Percentiles rank a stretch among this genome's conserved stretches.
Conservation (phyloP, 37 sponge, comb jelly and placozoan genomes). For the Axinella damicornis region DNA sequence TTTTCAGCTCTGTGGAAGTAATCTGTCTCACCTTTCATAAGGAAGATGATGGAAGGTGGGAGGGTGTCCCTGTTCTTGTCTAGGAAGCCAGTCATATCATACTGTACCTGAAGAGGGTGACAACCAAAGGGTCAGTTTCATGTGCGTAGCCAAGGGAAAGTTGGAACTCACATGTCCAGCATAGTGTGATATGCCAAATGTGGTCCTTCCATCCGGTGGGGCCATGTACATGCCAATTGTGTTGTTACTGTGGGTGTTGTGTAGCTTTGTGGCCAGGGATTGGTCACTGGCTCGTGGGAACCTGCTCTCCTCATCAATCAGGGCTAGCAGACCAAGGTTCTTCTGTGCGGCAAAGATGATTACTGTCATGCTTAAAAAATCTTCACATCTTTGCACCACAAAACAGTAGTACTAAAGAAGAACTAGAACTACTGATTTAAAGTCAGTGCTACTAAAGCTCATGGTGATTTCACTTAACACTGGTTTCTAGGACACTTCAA, state of each 20-base stretch:
- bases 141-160: background rate
- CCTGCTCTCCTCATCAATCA: slow-evolving; percentile 78
- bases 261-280: slow-evolving; percentile 67
- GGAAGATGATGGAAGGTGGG: slow-evolving; percentile 27
- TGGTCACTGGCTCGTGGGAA: slow-evolving; percentile 85
- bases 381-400: no score
- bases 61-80: slow-evolving; percentile 88
- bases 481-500: no score
- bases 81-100: slow-evolving; percentile 75
- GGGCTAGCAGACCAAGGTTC: slow-evolving; percentile 68
- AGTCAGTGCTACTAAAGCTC: no score
- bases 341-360: slow-evolving; percentile 56
- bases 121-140: background rate
- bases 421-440: no score
- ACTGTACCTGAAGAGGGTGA: slow-evolving; percentile 67
- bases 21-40: slow-evolving; percentile 50
- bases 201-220: slow-evolving; percentile 65
- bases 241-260: slow-evolving; percentile 60
- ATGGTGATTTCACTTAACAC: no score
- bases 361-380: no score
- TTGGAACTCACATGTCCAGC: slow-evolving; percentile 71
- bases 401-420: no score
- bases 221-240: slow-evolving; percentile 52
- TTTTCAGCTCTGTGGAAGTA: no score
- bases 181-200: slow-evolving; percentile 77